Percentiles rank a stretch among this genome's conserved stretches.
These are phyloP conservation scores for Gallinago jamesoni DNA, from an alignment of 2,113 vertebrate genomes.

Conservation along the genomic window DNA sequence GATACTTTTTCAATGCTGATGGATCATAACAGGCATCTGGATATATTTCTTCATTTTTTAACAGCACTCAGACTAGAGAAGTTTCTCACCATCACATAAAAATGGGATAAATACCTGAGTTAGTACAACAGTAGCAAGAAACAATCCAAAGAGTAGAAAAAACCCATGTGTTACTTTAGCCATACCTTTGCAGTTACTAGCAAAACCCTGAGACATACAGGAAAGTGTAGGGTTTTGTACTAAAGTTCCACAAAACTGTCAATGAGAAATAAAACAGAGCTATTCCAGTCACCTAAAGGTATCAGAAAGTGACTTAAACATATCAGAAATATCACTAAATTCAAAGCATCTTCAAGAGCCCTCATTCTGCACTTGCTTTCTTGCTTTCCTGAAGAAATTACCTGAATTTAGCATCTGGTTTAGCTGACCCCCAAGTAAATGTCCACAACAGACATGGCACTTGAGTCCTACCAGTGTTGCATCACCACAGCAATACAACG, in stretches of 20 bases:
- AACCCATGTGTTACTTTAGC: not conserved
- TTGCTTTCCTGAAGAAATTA: not conserved
- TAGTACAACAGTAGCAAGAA: not conserved
- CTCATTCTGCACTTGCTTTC: not conserved
- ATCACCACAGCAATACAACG: not conserved
- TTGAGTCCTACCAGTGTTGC: rapidly evolving
- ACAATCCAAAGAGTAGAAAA: not conserved
- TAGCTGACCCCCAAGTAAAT: not conserved
- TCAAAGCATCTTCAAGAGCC: not conserved
- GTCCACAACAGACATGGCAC: not conserved
- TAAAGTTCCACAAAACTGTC: not conserved
- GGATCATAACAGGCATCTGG: not conserved
- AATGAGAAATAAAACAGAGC: not conserved
- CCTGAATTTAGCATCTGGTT: not conserved
- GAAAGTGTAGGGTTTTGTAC: not conserved
- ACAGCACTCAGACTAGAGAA: not conserved
- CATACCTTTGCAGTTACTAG: not conserved
- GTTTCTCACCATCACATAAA: not conserved
- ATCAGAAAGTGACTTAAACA: not conserved
- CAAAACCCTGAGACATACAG: not conserved
- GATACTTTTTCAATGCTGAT: not conserved
- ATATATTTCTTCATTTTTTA: not conserved
- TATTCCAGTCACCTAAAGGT: not conserved
- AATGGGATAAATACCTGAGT: not conserved
- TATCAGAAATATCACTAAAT: not conserved